phyloP scores from a whole-genome alignment of 2,888 invertebrate species.

The Sphaerophoria rueppellii region DNA sequence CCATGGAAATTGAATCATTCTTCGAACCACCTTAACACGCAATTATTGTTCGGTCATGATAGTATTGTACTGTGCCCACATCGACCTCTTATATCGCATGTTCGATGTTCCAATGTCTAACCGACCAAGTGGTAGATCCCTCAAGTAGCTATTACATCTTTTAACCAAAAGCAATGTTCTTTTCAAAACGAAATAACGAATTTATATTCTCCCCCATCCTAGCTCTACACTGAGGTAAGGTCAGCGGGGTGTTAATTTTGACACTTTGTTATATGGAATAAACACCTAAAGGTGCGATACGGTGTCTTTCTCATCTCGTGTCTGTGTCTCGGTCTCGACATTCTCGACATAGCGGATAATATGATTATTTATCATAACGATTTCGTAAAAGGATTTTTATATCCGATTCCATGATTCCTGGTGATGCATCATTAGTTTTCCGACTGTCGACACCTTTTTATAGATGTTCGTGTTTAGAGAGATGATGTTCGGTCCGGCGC shows the following conservation, averaged over 20 bases:
- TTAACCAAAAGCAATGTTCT: slow-evolving; percentile 53
- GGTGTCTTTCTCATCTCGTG: slow-evolving; percentile 35
- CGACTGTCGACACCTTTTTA: slow-evolving; percentile 57
- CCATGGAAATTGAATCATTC: slow-evolving; percentile 69
- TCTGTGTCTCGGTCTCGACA: background rate
- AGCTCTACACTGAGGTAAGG: background rate
- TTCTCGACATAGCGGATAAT: slow-evolving; percentile 40
- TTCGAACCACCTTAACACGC: slow-evolving; percentile 49
- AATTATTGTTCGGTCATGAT: slow-evolving; percentile 64
- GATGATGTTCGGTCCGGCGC: background rate
- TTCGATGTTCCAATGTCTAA: slow-evolving; percentile 53
- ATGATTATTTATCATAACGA: slow-evolving; percentile 74
- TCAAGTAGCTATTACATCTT: slow-evolving; percentile 73
- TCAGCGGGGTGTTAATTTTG: slow-evolving; percentile 27
- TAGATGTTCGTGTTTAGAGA: slow-evolving; percentile 16
- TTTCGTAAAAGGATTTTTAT: slow-evolving; percentile 73
- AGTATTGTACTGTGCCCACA: slow-evolving; percentile 38
- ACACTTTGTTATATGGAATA: slow-evolving; percentile 37
- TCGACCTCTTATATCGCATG: too few species aligned
- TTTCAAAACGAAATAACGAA: slow-evolving; percentile 26
- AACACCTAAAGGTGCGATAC: slow-evolving; percentile 40
- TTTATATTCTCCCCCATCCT: slow-evolving; percentile 16
- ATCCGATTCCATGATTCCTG: slow-evolving; percentile 71
- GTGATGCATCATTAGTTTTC: slow-evolving; percentile 58
- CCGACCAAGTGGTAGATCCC: slow-evolving; percentile 67